Percentiles rank a stretch among this genome's conserved stretches.
Evolutionary conservation across 2,797 vertebrate genomes (phyloP).

Genomic region (Arctocebus calabarensis): DNA sequence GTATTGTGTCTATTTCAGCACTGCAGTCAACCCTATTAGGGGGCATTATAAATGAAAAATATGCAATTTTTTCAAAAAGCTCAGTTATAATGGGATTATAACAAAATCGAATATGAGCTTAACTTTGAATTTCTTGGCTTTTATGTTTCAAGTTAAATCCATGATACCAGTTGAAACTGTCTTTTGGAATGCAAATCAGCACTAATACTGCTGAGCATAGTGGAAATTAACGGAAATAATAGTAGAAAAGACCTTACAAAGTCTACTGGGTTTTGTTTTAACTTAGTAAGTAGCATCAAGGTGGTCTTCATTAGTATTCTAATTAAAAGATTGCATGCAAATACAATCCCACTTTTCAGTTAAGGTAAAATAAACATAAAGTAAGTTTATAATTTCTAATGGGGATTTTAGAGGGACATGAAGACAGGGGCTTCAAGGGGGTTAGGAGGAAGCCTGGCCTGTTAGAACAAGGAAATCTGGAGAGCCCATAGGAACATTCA

Average conservation of each 20-base stretch:
- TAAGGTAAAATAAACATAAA: constrained; percentile 10
- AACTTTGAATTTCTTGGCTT: constrained; percentile 76
- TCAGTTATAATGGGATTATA: constrained; percentile 69
- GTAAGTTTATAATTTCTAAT: neutral
- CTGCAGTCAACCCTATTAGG: constrained; percentile 21
- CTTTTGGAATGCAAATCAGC: constrained; percentile 77
- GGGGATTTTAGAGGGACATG: neutral
- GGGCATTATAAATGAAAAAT: constrained; percentile 73
- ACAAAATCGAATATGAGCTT: constrained; percentile 69
- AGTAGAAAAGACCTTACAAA: constrained; percentile 46
- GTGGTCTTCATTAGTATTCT: neutral
- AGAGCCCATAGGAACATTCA: too few species aligned
- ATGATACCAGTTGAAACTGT: constrained; percentile 52
- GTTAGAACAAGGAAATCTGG: too few species aligned
- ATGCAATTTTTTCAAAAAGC: constrained; percentile 50
- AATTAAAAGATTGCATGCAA: neutral
- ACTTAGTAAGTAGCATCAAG: neutral
- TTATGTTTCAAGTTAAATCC: constrained; percentile 80
- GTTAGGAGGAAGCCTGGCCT: too few species aligned
- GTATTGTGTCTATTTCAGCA: constrained; percentile 50
- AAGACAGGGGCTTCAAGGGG: too few species aligned
- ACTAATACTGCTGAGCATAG: constrained; percentile 45
- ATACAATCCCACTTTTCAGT: neutral
- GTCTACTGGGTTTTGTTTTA: neutral
- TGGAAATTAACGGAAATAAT: constrained; percentile 63